These are phyloP conservation scores for Prorops nasuta DNA, from an alignment of 1,140 invertebrate species.

Conservation along the genomic window DNA sequence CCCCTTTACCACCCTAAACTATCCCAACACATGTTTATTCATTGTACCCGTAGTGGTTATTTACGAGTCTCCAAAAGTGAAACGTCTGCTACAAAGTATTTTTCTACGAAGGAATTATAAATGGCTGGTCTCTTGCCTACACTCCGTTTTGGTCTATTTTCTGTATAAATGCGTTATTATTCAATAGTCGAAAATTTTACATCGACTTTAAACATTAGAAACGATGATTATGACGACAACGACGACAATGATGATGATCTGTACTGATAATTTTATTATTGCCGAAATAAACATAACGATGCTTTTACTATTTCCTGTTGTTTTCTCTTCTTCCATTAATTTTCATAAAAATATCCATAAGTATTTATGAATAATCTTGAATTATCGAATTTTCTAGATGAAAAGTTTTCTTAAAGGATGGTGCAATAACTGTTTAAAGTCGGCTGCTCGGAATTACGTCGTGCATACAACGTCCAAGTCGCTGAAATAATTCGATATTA, in stretches of 20 bases:
- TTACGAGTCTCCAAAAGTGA: neutral
- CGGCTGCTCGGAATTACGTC: too few relatives aligned
- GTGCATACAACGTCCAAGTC: too few relatives aligned
- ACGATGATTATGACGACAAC: too few relatives aligned
- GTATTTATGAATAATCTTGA: too few relatives aligned
- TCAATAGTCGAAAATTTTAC: neutral
- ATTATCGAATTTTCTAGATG: too few relatives aligned
- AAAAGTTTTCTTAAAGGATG: too few relatives aligned
- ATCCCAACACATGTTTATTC: neutral
- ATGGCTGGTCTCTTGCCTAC: too few relatives aligned
- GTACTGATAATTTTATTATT: slow-evolving; percentile 26
- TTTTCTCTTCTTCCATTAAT: neutral
- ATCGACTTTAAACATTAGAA: neutral
- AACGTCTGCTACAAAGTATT: neutral
- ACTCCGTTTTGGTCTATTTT: too few relatives aligned
- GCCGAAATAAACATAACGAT: slow-evolving; percentile 35
- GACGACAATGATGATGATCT: too few relatives aligned
- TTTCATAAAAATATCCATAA: too few relatives aligned
- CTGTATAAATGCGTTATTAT: neutral
- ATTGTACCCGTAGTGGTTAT: neutral
- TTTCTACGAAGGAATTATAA: neutral
- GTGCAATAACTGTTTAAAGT: too few relatives aligned
- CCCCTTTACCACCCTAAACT: neutral
- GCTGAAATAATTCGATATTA: too few relatives aligned
- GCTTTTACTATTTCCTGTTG: slow-evolving; percentile 20